A percentile compares a stretch with the other conserved stretches of the same genome.
Evolutionary conservation across 2,797 vertebrate species (phyloP).

Genomic region (Sorex maritimensis): DNA sequence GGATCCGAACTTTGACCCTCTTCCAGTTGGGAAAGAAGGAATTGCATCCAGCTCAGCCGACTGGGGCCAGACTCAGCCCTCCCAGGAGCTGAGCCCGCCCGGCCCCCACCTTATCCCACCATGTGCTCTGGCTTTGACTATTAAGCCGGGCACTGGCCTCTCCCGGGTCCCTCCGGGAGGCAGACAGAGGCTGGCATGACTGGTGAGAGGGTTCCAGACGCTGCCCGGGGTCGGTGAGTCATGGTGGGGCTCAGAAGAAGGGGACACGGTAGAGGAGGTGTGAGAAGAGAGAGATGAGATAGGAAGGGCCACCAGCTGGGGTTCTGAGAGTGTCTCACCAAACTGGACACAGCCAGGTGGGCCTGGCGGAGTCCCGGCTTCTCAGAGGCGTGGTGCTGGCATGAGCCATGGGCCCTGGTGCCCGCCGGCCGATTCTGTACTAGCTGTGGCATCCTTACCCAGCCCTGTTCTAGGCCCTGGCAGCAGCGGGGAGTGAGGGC

Average conservation of each 20-base stretch:
- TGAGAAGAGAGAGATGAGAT: not conserved
- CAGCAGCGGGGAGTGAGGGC: not conserved
- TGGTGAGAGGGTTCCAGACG: too few species aligned
- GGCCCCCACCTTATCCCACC: not conserved
- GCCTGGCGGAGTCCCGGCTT: not conserved
- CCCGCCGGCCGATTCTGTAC: not conserved
- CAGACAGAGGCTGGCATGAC: too few species aligned
- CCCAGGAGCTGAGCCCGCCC: not conserved
- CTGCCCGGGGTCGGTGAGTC: too few species aligned
- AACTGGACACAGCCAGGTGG: too few species aligned
- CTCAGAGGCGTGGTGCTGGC: not conserved
- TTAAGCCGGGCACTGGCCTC: conserved; percentile 49
- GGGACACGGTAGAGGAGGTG: too few species aligned
- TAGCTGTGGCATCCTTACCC: not conserved
- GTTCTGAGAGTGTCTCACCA: not conserved
- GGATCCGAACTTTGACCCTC: too few species aligned
- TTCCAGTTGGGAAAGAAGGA: too few species aligned
- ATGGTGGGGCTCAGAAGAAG: too few species aligned
- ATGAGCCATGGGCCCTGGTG: not conserved
- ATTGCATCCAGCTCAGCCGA: too few species aligned
- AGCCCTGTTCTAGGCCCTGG: not conserved
- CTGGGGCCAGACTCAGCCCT: too few species aligned
- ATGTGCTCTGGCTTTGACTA: conserved; percentile 78
- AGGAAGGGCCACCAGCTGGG: not conserved
- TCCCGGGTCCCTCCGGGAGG: not conserved